Conservation (phyloP, 1,140 invertebrate genomes). For the Drosophila orena region DNA sequence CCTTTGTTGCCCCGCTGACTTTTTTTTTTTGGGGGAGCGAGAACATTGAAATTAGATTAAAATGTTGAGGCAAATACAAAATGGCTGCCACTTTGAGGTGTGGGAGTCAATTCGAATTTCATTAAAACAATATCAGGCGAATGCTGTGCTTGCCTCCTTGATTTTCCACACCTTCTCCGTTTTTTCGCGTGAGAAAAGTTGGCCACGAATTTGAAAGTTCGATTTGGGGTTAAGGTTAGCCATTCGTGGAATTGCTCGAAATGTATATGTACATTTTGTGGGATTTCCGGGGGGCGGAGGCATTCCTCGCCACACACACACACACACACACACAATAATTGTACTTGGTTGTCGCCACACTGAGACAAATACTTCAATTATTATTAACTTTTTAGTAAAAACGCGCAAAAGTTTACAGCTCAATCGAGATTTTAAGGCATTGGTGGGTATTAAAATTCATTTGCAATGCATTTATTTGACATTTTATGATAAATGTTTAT, state of each 20-base stretch:
- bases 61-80: conserved; percentile 59
- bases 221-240: conserved; percentile 39
- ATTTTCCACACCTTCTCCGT: no score
- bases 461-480: no score
- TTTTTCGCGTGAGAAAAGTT: conserved; percentile 13
- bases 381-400: no score
- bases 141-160: not conserved
- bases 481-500: no score
- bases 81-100: conserved; percentile 43
- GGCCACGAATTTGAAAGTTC: conserved; percentile 24
- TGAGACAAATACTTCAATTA: no score
- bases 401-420: no score
- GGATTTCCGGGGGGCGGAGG: conserved; percentile 17
- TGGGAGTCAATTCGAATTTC: conserved; percentile 45
- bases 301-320: not conserved
- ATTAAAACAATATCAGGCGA: conserved; percentile 54
- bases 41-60: conserved; percentile 70
- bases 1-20: conserved; percentile 24
- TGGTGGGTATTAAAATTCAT: no score
- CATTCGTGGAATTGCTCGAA: conserved; percentile 36
- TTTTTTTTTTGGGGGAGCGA: conserved; percentile 4
- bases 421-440: no score
- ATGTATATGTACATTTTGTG: conserved; percentile 29
- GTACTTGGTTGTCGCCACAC: conserved; percentile 1
- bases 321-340: no score